phyloP scores from a whole-genome alignment of 2,113 vertebrate genomes.

The Hippocampus guttulatus region DNA sequence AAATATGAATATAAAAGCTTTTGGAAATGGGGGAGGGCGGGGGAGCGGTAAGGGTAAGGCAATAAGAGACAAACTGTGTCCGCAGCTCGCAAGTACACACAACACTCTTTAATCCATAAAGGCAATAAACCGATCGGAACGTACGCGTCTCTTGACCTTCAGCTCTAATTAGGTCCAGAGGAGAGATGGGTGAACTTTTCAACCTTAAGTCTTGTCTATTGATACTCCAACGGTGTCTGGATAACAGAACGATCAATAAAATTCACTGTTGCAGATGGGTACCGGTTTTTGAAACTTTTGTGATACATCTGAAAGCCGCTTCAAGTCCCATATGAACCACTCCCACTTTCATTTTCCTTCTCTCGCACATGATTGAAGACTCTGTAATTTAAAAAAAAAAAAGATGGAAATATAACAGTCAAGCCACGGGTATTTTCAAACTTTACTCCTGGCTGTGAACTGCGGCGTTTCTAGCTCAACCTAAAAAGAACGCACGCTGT shows the following conservation, averaged over 20 bases:
- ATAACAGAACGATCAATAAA: constrained; percentile 50
- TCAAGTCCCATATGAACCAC: constrained; percentile 25
- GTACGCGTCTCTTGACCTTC: constrained; percentile 67
- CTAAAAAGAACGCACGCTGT: constrained; percentile 7
- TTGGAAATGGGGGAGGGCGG: constrained; percentile 39
- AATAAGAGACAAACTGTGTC: constrained; percentile 27
- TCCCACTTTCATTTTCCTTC: constrained; percentile 37
- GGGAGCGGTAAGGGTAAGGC: constrained; percentile 23
- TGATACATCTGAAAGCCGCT: constrained; percentile 18
- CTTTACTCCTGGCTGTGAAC: neutral
- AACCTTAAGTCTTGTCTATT: constrained; percentile 62
- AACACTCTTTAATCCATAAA: constrained; percentile 54
- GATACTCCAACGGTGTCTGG: constrained; percentile 48
- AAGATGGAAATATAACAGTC: constrained; percentile 30
- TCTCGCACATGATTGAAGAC: constrained; percentile 36
- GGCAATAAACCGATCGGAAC: constrained; percentile 63
- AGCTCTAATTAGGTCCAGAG: constrained; percentile 67
- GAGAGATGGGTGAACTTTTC: constrained; percentile 69
- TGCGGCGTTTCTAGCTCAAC: constrained; percentile 10
- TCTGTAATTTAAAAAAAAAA: constrained; percentile 12
- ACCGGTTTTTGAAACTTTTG: constrained; percentile 39
- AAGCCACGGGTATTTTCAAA: constrained; percentile 31
- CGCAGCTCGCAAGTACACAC: constrained; percentile 23
- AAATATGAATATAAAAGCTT: constrained; percentile 47
- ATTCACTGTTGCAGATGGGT: constrained; percentile 29